Evolutionary conservation across 2,888 invertebrate species (phyloP).

Genomic region (Malacosoma neustria): DNA sequence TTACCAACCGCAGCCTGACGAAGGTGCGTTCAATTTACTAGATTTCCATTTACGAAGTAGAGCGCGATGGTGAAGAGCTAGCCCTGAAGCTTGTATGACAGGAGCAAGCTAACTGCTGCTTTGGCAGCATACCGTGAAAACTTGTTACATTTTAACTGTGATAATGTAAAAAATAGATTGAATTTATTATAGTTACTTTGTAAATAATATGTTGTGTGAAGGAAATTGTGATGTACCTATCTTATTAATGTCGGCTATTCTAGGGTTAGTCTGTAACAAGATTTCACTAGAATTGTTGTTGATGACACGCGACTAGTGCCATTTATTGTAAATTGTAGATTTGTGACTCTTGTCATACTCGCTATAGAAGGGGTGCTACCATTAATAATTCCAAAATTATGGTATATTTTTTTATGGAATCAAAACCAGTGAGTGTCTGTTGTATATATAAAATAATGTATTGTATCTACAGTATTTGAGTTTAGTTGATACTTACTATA

Average conservation of each 20-base stretch:
- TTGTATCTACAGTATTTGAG: conserved; percentile 73
- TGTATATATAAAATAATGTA: conserved; percentile 67
- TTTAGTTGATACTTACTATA: conserved; percentile 72
- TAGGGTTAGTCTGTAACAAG: conserved; percentile 74
- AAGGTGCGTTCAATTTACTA: conserved; percentile 76
- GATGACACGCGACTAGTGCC: conserved; percentile 71
- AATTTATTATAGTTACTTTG: conserved; percentile 64
- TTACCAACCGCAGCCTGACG: conserved; percentile 74
- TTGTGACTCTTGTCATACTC: conserved; percentile 76
- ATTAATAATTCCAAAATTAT: conserved; percentile 72
- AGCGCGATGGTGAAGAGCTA: conserved; percentile 76
- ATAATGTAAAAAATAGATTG: conserved; percentile 70
- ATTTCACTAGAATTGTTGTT: conserved; percentile 69
- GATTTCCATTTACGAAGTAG: conserved; percentile 74
- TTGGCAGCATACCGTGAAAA: conserved; percentile 61
- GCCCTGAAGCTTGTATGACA: conserved; percentile 76
- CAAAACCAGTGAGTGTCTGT: conserved; percentile 71
- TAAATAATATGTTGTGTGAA: conserved; percentile 53
- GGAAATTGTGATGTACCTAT: conserved; percentile 59
- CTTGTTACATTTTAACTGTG: conserved; percentile 75
- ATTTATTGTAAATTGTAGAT: conserved; percentile 71
- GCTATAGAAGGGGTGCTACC: conserved; percentile 76
- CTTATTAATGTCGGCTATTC: conserved; percentile 52
- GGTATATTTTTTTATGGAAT: conserved; percentile 73
- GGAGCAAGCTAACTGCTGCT: conserved; percentile 70